Percentiles rank a stretch among this genome's conserved stretches.
Evolutionary conservation across 2,113 vertebrate genomes (phyloP).

Genomic region (Typhlomys cinereus): DNA sequence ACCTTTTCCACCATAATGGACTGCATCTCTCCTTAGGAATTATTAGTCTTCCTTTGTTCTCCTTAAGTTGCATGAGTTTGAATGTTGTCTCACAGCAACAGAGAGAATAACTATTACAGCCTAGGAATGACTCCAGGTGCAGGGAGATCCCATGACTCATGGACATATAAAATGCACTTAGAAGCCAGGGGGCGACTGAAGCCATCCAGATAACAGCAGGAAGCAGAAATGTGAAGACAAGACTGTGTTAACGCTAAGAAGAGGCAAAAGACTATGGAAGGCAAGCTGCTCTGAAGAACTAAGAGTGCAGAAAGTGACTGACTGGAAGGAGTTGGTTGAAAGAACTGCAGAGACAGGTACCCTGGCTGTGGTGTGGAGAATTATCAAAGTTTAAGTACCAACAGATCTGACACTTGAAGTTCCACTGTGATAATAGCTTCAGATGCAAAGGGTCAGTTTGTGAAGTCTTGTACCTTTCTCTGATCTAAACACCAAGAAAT

Average conservation of each 20-base stretch:
- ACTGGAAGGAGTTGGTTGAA: background rate
- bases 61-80: too few relatives aligned
- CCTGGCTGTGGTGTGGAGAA: too few relatives aligned
- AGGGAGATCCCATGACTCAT: background rate
- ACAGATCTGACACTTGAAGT: background rate
- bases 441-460: background rate
- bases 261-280: background rate
- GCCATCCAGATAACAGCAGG: background rate
- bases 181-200: background rate
- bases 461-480: background rate
- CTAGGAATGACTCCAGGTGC: background rate
- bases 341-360: background rate
- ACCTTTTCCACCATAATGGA: too few relatives aligned
- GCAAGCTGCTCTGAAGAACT: background rate
- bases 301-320: background rate
- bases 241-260: background rate
- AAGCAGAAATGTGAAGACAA: background rate
- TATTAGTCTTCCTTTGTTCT: too few relatives aligned
- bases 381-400: background rate
- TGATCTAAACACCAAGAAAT: background rate
- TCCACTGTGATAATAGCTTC: too few relatives aligned
- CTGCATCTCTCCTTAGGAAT: too few relatives aligned
- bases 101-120: too few relatives aligned
- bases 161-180: too few relatives aligned
- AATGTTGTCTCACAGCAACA: too few relatives aligned